Evolutionary conservation across 1,140 invertebrate species (phyloP).

Genomic region (Mylabris phalerata): DNA sequence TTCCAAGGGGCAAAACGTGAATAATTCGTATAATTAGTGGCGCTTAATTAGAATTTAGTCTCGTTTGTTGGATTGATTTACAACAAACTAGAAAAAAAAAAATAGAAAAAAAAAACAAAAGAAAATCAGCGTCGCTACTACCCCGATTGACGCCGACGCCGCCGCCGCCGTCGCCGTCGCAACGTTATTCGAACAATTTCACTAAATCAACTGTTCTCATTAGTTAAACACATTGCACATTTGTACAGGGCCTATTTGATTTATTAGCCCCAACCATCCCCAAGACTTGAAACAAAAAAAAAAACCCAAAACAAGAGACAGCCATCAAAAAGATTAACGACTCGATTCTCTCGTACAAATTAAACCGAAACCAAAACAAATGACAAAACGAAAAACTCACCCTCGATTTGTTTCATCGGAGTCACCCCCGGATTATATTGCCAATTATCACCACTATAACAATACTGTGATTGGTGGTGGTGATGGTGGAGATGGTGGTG

Average conservation of each 20-base stretch:
- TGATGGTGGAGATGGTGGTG: background rate
- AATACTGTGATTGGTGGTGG: slow-evolving; percentile 2
- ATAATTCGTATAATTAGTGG: background rate
- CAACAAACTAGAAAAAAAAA: background rate
- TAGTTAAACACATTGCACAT: slow-evolving; percentile 23
- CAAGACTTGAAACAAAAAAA: background rate
- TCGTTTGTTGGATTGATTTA: background rate
- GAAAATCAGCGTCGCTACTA: background rate
- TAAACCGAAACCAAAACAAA: background rate
- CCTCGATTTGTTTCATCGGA: slow-evolving; percentile 43
- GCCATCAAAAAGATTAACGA: background rate
- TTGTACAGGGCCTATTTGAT: slow-evolving; percentile 14
- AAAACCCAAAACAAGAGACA: background rate
- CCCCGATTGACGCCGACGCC: slow-evolving; percentile 2
- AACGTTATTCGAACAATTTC: slow-evolving; percentile 3
- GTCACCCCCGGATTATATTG: slow-evolving; percentile 29
- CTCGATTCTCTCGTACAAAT: background rate
- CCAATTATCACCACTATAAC: slow-evolving; percentile 34
- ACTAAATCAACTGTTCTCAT: slow-evolving; percentile 20
- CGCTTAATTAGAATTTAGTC: background rate
- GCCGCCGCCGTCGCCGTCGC: slow-evolving; percentile 3
- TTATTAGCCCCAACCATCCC: slow-evolving; percentile 5
- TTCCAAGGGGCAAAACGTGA: background rate
- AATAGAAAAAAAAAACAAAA: background rate
- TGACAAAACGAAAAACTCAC: slow-evolving; percentile 22